Conservation (phyloP, 2,113 vertebrate genomes). For the Vanacampus margaritifer region DNA sequence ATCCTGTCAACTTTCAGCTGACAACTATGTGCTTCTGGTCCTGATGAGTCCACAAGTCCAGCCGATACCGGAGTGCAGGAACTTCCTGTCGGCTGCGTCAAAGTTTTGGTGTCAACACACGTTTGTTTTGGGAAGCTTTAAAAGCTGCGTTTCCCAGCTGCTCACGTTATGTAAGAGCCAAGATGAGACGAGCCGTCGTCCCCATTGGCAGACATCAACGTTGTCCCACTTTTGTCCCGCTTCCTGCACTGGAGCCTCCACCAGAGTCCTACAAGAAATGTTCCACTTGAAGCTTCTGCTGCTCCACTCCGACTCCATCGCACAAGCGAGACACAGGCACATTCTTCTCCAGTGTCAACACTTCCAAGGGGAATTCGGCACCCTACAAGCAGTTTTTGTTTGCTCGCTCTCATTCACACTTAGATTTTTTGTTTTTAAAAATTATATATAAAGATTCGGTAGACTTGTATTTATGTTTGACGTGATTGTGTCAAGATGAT, state of each 20-base stretch:
- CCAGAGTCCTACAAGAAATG: background rate
- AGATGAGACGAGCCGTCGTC: background rate
- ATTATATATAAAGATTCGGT: background rate
- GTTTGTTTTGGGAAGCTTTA: background rate
- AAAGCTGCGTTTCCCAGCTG: background rate
- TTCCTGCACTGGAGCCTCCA: background rate
- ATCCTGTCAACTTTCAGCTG: background rate
- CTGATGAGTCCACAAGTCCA: background rate
- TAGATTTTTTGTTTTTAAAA: background rate
- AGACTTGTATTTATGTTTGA: background rate
- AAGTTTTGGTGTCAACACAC: background rate
- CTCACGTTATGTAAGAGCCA: background rate
- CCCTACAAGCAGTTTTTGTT: background rate
- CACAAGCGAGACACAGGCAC: background rate
- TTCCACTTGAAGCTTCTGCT: background rate
- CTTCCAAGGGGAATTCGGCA: conserved; percentile 6
- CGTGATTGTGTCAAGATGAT: background rate
- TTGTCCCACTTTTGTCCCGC: background rate
- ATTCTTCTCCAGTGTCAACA: background rate
- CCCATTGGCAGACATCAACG: background rate
- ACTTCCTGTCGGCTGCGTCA: background rate
- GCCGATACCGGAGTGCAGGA: background rate
- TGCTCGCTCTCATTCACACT: background rate
- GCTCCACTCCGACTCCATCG: background rate
- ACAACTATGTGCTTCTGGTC: background rate